Percentiles rank a stretch among this genome's conserved stretches.
phyloP scores from a whole-genome alignment of 2,888 invertebrate species.

The Auanema sp. region DNA sequence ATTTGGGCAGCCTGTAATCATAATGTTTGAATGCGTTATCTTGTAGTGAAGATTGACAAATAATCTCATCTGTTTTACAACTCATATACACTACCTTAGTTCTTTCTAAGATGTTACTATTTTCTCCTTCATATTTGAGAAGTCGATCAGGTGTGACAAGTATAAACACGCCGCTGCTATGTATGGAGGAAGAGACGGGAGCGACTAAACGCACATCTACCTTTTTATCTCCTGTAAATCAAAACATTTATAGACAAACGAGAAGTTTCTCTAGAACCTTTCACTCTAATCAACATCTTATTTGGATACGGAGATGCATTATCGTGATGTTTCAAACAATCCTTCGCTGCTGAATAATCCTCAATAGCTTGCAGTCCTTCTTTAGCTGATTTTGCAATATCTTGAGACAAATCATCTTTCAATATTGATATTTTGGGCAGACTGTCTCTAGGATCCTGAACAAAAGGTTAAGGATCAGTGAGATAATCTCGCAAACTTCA shows the following conservation, averaged over 20 bases:
- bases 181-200: slow-evolving; percentile 32
- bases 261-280: slow-evolving; percentile 22
- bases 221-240: slow-evolving; percentile 28
- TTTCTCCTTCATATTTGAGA: slow-evolving; percentile 46
- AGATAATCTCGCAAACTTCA: slow-evolving; percentile 7
- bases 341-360: slow-evolving; percentile 30
- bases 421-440: slow-evolving; percentile 9
- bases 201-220: slow-evolving; percentile 50
- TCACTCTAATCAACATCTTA: slow-evolving; percentile 50
- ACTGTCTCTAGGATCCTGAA: slow-evolving; percentile 19
- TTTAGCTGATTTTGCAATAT: slow-evolving; percentile 19
- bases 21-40: slow-evolving; percentile 1
- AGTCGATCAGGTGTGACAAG: slow-evolving; percentile 43
- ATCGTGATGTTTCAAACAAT: slow-evolving; percentile 30
- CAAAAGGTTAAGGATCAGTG: neutral
- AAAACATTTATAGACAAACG: neutral
- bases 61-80: neutral
- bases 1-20: slow-evolving; percentile 45
- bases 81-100: slow-evolving; percentile 31
- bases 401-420: slow-evolving; percentile 15
- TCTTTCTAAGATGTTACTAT: slow-evolving; percentile 45
- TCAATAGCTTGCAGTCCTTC: slow-evolving; percentile 24
- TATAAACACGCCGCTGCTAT: slow-evolving; percentile 43
- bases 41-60: neutral
- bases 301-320: slow-evolving; percentile 44